Evolutionary conservation across 2,888 invertebrate genomes (phyloP).

Genomic region (Lacanobia wlatinum): DNA sequence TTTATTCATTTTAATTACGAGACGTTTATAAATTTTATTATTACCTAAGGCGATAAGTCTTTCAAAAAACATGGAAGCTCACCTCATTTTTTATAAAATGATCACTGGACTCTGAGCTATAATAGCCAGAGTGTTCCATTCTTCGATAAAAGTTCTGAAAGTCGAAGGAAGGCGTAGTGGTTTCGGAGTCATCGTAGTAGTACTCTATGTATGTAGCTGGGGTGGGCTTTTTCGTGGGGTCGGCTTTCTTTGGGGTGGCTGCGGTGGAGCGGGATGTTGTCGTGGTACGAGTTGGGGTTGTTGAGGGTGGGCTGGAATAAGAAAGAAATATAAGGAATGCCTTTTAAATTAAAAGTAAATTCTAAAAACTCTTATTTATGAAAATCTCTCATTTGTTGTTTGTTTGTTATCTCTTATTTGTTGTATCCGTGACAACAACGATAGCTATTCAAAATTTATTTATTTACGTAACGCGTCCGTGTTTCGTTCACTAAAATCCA

Average conservation of each 20-base stretch:
- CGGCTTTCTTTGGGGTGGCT: fast-evolving
- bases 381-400: no score
- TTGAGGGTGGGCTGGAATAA: not conserved
- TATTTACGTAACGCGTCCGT: no score
- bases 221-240: not conserved
- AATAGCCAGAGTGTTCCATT: slow-evolving; percentile 27
- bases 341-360: no score
- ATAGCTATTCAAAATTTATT: no score
- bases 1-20: no score
- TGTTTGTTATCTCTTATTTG: no score
- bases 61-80: not conserved
- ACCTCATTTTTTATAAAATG: slow-evolving; percentile 74
- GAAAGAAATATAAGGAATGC: not conserved
- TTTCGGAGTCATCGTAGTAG: not conserved
- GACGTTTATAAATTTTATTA: no score
- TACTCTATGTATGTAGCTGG: not conserved
- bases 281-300: not conserved
- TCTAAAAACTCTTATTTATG: no score
- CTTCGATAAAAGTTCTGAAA: slow-evolving; percentile 1
- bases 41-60: not conserved
- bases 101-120: slow-evolving; percentile 58
- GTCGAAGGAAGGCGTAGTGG: not conserved
- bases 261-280: not conserved
- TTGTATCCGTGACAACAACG: no score
- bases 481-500: no score